Evolutionary conservation across 2,797 vertebrate species (phyloP), one percentile per base, ranked within the genome.

Genomic region (Epinephelus awoara): DNA sequence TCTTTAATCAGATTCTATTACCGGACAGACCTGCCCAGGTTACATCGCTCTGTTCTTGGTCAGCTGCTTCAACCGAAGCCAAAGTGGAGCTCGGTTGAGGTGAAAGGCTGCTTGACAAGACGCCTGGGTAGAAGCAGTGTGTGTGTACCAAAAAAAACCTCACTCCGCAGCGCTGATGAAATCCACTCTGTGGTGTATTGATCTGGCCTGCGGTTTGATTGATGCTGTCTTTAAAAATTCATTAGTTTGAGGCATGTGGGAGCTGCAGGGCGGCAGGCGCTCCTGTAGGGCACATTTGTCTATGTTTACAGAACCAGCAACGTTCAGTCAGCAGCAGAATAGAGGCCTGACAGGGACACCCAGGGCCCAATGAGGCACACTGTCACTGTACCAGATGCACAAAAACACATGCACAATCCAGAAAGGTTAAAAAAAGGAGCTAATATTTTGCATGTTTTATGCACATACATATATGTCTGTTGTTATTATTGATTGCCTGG

Each of bases 201-300:
- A 95, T 94, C 89, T 75, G 85, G 85, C 77, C 92, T 83, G 89
- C 63, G 4, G 84, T 91, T 90, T 94, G 93, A 95, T 92, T 93
- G 89, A 95, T 94, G 90, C 79, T n/a, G 90, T 95, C 91, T 94
- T 95, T 95, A 94, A 94, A 93, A 92, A 94, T 94, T 91, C 93
- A 94, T 94, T 94, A 94, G 88, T 88, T 86, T 88, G 85, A 92
- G 85, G 84, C 88, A 77, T 74, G 75, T 67, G 78, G 89, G 84
- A 79, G 82, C 86, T 79, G 84, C 77, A 64, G 87, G 90, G 86
- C 27, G 15, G 86, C 68, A 3, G 82, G 80, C 18, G n/a, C 73
- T 90, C 86, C 88, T 92, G 85, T 77, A 82, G 83, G 90, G 68
- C 75, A 76, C 86, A 90, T 93, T 93, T 88, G 85, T 94, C 92